phyloP scores from a whole-genome alignment of 2,888 invertebrate species.

The Melikaiella ostensackeni region DNA sequence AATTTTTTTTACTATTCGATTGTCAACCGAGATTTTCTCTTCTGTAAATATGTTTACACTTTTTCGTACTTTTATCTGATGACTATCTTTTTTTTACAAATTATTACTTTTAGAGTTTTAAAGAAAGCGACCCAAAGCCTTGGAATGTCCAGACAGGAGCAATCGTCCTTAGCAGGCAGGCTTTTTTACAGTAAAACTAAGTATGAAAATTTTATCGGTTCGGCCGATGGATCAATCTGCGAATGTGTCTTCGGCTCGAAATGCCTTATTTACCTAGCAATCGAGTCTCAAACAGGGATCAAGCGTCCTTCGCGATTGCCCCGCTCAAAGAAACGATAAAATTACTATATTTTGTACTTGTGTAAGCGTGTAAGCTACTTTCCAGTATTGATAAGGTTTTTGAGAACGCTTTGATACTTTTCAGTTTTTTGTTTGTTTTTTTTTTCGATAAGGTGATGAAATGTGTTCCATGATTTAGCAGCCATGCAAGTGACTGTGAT shows the following conservation, averaged over 20 bases:
- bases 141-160: neutral
- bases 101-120: neutral
- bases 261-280: slow-evolving; percentile 32
- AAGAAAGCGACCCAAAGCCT: neutral
- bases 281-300: slow-evolving; percentile 60
- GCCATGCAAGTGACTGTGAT: slow-evolving; percentile 73
- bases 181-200: slow-evolving; percentile 12
- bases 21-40: neutral
- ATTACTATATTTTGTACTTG: slow-evolving; percentile 70
- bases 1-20: neutral
- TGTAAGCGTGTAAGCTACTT: slow-evolving; percentile 67
- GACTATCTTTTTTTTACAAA: slow-evolving; percentile 6
- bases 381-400: slow-evolving; percentile 71
- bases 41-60: neutral
- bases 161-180: neutral
- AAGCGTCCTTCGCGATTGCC: slow-evolving; percentile 65
- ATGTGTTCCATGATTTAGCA: slow-evolving; percentile 67
- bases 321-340: slow-evolving; percentile 63
- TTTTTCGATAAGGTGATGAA: slow-evolving; percentile 60
- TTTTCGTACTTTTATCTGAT: slow-evolving; percentile 1
- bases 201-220: slow-evolving; percentile 4
- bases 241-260: slow-evolving; percentile 6
- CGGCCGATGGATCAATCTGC: neutral
- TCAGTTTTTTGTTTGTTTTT: slow-evolving; percentile 48
- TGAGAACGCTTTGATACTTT: slow-evolving; percentile 58